Evolutionary conservation across 23 tunicate genomes (phyloP).

Genomic region (Diplosoma virens): DNA sequence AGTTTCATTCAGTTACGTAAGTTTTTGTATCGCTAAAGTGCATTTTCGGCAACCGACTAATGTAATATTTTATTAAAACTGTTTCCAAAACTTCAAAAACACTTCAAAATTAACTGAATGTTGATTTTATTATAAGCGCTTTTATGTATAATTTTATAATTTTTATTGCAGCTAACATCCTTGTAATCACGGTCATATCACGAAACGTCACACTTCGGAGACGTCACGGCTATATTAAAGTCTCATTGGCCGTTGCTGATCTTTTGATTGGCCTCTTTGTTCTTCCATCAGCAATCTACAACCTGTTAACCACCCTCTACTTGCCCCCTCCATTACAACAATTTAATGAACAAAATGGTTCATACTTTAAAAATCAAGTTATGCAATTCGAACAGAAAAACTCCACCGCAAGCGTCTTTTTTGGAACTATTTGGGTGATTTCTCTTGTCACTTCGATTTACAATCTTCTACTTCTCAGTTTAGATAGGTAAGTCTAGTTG

Average conservation of each 20-base stretch:
- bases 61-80: too few relatives aligned
- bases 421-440: constrained; percentile 67
- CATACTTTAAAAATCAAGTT: neutral
- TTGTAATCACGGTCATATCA: constrained; percentile 62
- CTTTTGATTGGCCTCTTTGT: constrained; percentile 75
- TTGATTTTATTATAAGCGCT: too few relatives aligned
- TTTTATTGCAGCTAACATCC: constrained; percentile 74
- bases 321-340: constrained; percentile 2
- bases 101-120: too few relatives aligned
- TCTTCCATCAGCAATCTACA: constrained; percentile 70
- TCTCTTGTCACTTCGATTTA: constrained; percentile 74
- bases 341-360: neutral
- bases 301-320: constrained; percentile 48
- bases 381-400: constrained; percentile 34
- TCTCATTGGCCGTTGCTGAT: constrained; percentile 78
- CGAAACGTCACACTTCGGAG: constrained; percentile 47
- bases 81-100: too few relatives aligned
- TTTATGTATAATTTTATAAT: too few relatives aligned
- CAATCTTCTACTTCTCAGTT: constrained; percentile 63
- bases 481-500: constrained; percentile 85
- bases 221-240: constrained; percentile 84
- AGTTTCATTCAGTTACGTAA: too few relatives aligned
- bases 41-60: too few relatives aligned
- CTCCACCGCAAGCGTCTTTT: constrained; percentile 56
- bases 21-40: too few relatives aligned